Evolutionary conservation across 2,888 invertebrate species (phyloP).

Genomic region (Drosophila prostipennis): DNA sequence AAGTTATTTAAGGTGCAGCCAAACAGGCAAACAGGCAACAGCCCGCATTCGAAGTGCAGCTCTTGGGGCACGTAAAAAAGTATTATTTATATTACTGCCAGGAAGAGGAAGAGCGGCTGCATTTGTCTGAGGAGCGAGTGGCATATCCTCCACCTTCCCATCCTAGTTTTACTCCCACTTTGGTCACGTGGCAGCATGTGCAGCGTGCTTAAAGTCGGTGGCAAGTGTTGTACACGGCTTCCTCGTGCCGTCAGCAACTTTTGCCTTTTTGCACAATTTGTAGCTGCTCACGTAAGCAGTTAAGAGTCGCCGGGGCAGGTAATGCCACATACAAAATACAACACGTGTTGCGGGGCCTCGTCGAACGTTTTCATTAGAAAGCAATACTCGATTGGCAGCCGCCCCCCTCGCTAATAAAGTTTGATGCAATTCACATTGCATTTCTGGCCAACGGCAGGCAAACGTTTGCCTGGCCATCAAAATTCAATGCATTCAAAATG

Average conservation of each 20-base stretch:
- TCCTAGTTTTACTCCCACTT: background rate
- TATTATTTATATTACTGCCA: slow-evolving; percentile 60
- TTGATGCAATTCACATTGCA: slow-evolving; percentile 43
- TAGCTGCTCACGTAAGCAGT: slow-evolving; percentile 56
- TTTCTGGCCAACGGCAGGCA: slow-evolving; percentile 12
- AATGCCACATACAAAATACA: slow-evolving; percentile 24
- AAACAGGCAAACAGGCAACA: slow-evolving; percentile 29
- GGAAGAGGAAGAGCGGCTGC: slow-evolving; percentile 11
- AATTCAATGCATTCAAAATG: slow-evolving; percentile 60
- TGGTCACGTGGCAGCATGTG: slow-evolving; percentile 59
- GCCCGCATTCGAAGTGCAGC: slow-evolving; percentile 20
- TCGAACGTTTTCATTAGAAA: slow-evolving; percentile 33
- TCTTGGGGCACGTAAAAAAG: slow-evolving; percentile 40
- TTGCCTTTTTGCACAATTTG: slow-evolving; percentile 49
- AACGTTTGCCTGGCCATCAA: slow-evolving; percentile 35
- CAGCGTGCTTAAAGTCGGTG: slow-evolving; percentile 52
- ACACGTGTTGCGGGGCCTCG: slow-evolving; percentile 36
- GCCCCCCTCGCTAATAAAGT: slow-evolving; percentile 37
- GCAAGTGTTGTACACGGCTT: slow-evolving; percentile 40
- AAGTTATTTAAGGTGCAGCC: slow-evolving; percentile 58
- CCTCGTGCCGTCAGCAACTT: slow-evolving; percentile 38
- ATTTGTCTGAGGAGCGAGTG: slow-evolving; percentile 37
- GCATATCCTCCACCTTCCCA: background rate
- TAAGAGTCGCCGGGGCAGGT: slow-evolving; percentile 34
- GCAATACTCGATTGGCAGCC: slow-evolving; percentile 21